Evolutionary conservation across 2,113 vertebrate species (phyloP).

Genomic region (human (Homo sapiens)): GRCh38 chr2:235161501-235162000

Average conservation of each 20-base stretch:
- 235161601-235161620: background rate
- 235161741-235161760: background rate
- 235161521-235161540: background rate
- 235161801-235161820: rapidly evolving
- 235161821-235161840: too few species aligned
- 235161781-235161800: background rate
- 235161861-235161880: background rate
- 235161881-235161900: background rate
- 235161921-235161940: background rate
- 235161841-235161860: rapidly evolving
- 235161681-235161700: too few species aligned
- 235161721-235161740: background rate
- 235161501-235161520: rapidly evolving
- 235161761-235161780: too few species aligned
- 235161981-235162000: too few species aligned
- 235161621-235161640: background rate
- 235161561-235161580: rapidly evolving
- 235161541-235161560: background rate
- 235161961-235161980: background rate
- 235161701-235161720: background rate
- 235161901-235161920: background rate
- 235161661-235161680: background rate
- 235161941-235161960: rapidly evolving
- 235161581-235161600: rapidly evolving
- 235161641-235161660: background rate